These are phyloP conservation scores for Mycalesis mineus DNA, from an alignment of 2,888 invertebrate species.

Conservation along the genomic window DNA sequence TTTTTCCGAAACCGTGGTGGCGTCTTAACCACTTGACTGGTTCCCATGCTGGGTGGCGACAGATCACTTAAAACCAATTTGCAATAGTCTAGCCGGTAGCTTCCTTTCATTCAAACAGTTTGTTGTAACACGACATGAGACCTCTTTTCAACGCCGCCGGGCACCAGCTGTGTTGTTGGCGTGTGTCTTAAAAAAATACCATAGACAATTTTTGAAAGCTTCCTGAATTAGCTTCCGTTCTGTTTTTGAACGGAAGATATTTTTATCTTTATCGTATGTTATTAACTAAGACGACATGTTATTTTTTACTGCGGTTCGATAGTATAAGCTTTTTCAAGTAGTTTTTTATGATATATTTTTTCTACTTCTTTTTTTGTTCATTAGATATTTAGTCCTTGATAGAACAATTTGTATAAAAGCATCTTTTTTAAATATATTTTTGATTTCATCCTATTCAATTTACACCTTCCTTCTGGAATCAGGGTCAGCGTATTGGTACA, in stretches of 20 bases:
- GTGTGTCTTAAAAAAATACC: conserved; percentile 52
- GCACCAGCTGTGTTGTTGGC: conserved; percentile 57
- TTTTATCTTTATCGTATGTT: conserved; percentile 30
- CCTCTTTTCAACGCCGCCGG: conserved; percentile 38
- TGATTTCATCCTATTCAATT: no score
- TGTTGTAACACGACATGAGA: conserved; percentile 36
- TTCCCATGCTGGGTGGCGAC: conserved; percentile 77
- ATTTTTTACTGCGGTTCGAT: conserved; percentile 16
- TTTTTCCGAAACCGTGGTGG: conserved; percentile 47
- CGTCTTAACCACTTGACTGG: conserved; percentile 54
- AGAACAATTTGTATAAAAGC: no score
- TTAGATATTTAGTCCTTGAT: no score
- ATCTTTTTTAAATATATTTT: no score
- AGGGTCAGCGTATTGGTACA: no score
- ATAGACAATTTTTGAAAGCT: conserved; percentile 44
- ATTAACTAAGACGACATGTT: conserved; percentile 33
- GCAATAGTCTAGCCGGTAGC: conserved; percentile 68
- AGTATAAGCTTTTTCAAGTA: neutral
- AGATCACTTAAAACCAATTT: conserved; percentile 70
- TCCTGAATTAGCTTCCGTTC: conserved; percentile 39
- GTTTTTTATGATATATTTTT: neutral
- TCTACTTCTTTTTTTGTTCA: no score
- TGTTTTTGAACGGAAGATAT: conserved; percentile 32
- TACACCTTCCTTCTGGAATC: no score
- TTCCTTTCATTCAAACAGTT: conserved; percentile 48